Evolutionary conservation across 1,140 invertebrate species (phyloP), one percentile per base, ranked within the genome.

Genomic region (Nilaparvata lugens): DNA sequence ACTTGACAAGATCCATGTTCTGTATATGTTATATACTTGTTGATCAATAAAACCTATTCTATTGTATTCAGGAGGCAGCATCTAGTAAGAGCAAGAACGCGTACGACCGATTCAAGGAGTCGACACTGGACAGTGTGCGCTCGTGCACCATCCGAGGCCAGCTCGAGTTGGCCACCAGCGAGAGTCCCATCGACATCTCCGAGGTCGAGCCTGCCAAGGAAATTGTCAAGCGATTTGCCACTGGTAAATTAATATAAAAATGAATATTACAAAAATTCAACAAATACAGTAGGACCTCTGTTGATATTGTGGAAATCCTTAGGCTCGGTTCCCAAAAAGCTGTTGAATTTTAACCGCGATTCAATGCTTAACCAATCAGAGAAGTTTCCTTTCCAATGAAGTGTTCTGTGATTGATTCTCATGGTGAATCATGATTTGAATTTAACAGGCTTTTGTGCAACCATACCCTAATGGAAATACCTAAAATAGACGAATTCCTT

Each of bases 61-160:
- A 38, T 23, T 65, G 7, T 57, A 4, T 60, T 62, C 64, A 89
- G 82, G 86, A 97, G 75, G 94, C 96, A 11, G 87, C 92, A 0
- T 73, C 79, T 45, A 84, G 81, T 43, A 97, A 97, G 61, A 93
- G 82, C 69, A 79, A 79, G 21, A 83, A 80, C 43, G 88, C 91
- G 4, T 99, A 97, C 72, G 88, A 93, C 60, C 85, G 86, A 68
- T 98, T 89, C 77, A 84, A 87, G 31, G 89, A 93, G 73, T 87
- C 87, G 21, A 88, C 93, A 0, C 85, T 93, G 80, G 84, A 94
- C 64, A 89, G 89, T n/a, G 81, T 95, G 0, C 81, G 84, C 52
- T 80, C 86, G 60, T 98, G 95, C 69, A 94, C 95, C 1, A 76
- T 99, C 4, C 81, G 96, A 55, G 96, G 96, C 0, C 95, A 98